Evolutionary conservation across 2,113 vertebrate species (phyloP).

Genomic region (Leucoraja erinaceus): DNA sequence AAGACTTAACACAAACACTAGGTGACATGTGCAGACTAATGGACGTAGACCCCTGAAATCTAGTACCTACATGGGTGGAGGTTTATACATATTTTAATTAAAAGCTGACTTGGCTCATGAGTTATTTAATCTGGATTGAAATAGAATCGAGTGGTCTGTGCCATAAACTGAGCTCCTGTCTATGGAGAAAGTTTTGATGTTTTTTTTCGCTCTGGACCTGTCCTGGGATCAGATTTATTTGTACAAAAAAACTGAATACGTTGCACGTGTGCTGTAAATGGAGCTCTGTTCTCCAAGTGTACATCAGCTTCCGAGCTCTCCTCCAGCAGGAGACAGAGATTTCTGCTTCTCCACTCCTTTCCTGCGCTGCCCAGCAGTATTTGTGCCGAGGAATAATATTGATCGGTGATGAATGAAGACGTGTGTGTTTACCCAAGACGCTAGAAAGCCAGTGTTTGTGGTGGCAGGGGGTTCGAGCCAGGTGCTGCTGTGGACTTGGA

Average conservation of each 20-base stretch:
- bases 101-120: constrained; percentile 53
- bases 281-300: constrained; percentile 11
- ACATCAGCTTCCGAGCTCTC: not conserved
- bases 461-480: not conserved
- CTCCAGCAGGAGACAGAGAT: not conserved
- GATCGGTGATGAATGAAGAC: not conserved
- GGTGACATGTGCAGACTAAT: constrained; percentile 60
- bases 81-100: constrained; percentile 9
- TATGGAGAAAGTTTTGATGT: constrained; percentile 16
- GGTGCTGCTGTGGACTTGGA: not conserved
- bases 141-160: constrained; percentile 46
- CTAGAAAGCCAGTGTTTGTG: constrained; percentile 19
- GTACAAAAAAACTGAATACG: constrained; percentile 18
- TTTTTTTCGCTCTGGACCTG: constrained; percentile 18
- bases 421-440: not conserved
- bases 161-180: constrained; percentile 42
- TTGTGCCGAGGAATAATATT: not conserved
- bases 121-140: constrained; percentile 64
- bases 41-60: constrained; percentile 59
- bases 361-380: not conserved
- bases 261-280: constrained; percentile 30
- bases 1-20: constrained; percentile 60
- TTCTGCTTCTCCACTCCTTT: not conserved
- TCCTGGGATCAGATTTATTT: constrained; percentile 36
- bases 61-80: not conserved